Conservation (phyloP, 2,113 vertebrate species). For the Tursiops truncatus region DNA sequence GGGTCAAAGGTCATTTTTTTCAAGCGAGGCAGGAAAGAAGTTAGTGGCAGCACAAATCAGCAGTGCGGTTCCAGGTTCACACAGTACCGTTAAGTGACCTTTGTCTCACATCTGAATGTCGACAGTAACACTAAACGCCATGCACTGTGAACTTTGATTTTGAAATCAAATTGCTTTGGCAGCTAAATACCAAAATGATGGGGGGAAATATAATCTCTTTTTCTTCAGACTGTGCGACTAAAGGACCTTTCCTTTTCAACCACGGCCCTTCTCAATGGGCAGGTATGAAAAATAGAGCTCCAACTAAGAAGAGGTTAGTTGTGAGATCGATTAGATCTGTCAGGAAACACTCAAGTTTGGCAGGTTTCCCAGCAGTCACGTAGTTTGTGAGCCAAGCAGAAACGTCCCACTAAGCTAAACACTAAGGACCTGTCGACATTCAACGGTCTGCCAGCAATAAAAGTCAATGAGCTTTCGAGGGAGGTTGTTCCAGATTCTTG, state of each 20-base stretch:
- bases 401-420: constrained; percentile 50
- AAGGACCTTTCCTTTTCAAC: background rate
- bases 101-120: background rate
- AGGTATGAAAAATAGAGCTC: constrained; percentile 57
- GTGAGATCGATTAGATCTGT: constrained; percentile 75
- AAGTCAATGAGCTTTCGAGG: constrained; percentile 55
- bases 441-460: constrained; percentile 34
- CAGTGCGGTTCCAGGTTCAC: background rate
- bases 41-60: background rate
- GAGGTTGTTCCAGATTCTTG: constrained; percentile 62
- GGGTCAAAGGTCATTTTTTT: background rate
- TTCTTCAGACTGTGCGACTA: background rate
- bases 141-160: background rate
- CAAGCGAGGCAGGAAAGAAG: background rate
- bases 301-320: constrained; percentile 72
- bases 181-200: background rate
- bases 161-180: constrained; percentile 12
- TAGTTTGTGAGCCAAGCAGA: constrained; percentile 62
- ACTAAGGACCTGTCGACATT: constrained; percentile 37
- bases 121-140: background rate
- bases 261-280: constrained; percentile 45
- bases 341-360: constrained; percentile 69
- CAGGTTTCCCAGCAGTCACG: constrained; percentile 66
- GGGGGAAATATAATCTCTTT: background rate
- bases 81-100: rapidly evolving